Conservation (phyloP, 2,888 invertebrate genomes). For the Melitaea athalia region DNA sequence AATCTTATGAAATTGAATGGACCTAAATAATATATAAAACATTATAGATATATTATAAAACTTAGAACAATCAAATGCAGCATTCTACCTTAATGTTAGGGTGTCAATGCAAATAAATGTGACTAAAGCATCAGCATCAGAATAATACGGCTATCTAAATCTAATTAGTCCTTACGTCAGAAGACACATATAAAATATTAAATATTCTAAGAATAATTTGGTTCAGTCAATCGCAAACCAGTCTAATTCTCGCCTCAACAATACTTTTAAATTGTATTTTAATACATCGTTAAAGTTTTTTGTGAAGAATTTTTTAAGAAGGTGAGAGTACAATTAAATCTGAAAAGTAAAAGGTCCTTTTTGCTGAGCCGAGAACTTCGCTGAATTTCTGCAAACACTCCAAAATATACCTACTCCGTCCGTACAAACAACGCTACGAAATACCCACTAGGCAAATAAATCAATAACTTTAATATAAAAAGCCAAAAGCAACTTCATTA, state of each 20-base stretch:
- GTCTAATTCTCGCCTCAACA: constrained; percentile 68
- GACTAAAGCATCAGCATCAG: constrained; percentile 60
- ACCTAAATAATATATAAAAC: constrained; percentile 14
- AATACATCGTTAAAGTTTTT: constrained; percentile 31
- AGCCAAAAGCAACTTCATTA: not conserved
- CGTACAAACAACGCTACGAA: constrained; percentile 32
- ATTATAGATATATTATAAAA: constrained; percentile 9
- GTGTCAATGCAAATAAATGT: constrained; percentile 54
- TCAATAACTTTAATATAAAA: constrained; percentile 14
- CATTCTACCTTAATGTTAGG: constrained; percentile 44
- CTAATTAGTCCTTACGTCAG: constrained; percentile 60
- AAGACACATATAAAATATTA: constrained; percentile 69
- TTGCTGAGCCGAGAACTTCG: constrained; percentile 66
- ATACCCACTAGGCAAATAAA: constrained; percentile 20
- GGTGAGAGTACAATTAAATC: constrained; percentile 26
- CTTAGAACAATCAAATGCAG: constrained; percentile 43
- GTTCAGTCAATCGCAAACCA: constrained; percentile 73
- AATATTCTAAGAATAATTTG: constrained; percentile 61
- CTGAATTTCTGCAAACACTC: constrained; percentile 48
- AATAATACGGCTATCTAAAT: constrained; percentile 66
- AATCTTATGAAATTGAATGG: constrained; percentile 16
- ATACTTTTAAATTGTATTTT: constrained; percentile 39
- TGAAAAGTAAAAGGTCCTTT: constrained; percentile 20
- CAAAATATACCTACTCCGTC: constrained; percentile 49
- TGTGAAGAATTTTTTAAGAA: constrained; percentile 23